Evolutionary conservation across 2,113 vertebrate genomes (phyloP), one percentile per base, ranked within the genome.

Genomic region (Pica pica): DNA sequence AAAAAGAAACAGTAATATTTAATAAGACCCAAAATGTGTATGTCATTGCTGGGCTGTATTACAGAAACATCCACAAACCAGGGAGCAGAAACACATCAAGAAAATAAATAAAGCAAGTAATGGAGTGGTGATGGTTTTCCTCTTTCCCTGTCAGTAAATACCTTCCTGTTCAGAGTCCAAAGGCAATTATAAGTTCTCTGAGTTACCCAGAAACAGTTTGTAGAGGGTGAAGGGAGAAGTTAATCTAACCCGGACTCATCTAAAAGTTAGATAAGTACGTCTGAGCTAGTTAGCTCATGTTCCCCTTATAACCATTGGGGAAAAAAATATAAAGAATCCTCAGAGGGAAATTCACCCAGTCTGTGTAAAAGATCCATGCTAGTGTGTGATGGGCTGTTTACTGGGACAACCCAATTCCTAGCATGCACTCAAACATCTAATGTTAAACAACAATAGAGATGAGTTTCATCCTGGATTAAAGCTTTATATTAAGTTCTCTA

Each of bases 111-210:
- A 56, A 87, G 8, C 15, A 59, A 27, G 3, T 7, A 49, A 27
- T 4, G 3, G 2, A 31, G 17, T 10, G 30, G 3, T 15, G 9
- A 16, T 3, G 49, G 2, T 7, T 83, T 50, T 61, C 9, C 19
- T 74, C 9, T 83, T 57, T n/a, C 20, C 52, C 30, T 52, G 6
- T 7, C 39, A 55, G 55, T 39, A 87, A 30, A 56, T 42, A 59
- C 2, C 31, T 50, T 33, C 17, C 49, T 31, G 24, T 18, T 42
- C 18, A 71, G 21, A 79, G 6, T 71, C 24, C n/a, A 90, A 71
- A 57, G 3, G 24, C 5, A 56, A 11, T 60, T 37, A 5, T 10
- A 73, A 59, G 24, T n/a, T 24, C 5, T 76, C 9, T 27, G 27
- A 50, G 19, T 52, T 52, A 71, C 27, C 24, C 24, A 52, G 27